These are phyloP conservation scores for Tautogolabrus adspersus DNA, from an alignment of 2,113 vertebrate species.

Conservation along the genomic window DNA sequence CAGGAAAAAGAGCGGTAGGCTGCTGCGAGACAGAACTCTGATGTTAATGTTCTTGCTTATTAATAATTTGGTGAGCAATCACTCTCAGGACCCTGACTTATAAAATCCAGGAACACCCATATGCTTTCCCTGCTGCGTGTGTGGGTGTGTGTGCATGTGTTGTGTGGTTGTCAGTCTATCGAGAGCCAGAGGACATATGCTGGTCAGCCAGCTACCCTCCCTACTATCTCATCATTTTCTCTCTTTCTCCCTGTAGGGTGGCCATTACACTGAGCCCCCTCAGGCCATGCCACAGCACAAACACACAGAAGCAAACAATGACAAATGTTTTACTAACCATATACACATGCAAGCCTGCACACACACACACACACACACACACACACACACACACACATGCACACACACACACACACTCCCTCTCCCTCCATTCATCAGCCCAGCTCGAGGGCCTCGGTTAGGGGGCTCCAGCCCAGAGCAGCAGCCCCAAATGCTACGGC, in stretches of 20 bases:
- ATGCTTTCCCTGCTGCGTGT: slow-evolving; percentile 24
- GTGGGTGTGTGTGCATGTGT: slow-evolving; percentile 25
- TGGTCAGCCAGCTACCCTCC: slow-evolving; percentile 64
- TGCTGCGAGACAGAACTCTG: background rate
- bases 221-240: slow-evolving; percentile 66
- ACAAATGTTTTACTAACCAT: background rate
- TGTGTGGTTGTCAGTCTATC: slow-evolving; percentile 53
- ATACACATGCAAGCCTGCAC: slow-evolving; percentile 9
- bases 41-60: slow-evolving; percentile 40
- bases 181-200: slow-evolving; percentile 64
- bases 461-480: slow-evolving; percentile 47
- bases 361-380: slow-evolving; percentile 25
- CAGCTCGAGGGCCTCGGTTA: slow-evolving; percentile 66
- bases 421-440: slow-evolving; percentile 42
- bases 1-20: background rate
- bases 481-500: slow-evolving; percentile 48
- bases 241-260: slow-evolving; percentile 65
- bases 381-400: slow-evolving; percentile 18
- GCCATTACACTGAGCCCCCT: slow-evolving; percentile 67
- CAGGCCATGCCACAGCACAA: slow-evolving; percentile 54
- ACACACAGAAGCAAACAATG: background rate
- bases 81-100: background rate
- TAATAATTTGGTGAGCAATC: slow-evolving; percentile 43
- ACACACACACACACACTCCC: slow-evolving; percentile 1
- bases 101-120: slow-evolving; percentile 34